Evolutionary conservation across 1,140 invertebrate genomes (phyloP).

Genomic region (Drosophila kepulauana): DNA sequence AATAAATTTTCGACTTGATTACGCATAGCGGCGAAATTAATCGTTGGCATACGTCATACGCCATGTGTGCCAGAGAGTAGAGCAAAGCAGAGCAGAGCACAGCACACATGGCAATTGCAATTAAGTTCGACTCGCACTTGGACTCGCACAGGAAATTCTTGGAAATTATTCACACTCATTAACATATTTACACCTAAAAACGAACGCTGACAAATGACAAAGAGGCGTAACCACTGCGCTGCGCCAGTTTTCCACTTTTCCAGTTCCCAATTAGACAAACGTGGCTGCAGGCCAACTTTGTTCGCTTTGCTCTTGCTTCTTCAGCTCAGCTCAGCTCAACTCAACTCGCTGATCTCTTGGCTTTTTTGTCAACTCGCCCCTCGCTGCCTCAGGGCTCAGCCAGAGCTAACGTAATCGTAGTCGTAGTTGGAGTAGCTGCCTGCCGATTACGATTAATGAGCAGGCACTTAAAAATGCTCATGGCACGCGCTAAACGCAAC

Average conservation of each 20-base stretch:
- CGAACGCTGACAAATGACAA: conserved; percentile 75
- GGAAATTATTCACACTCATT: conserved; percentile 81
- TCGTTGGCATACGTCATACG: conserved; percentile 75
- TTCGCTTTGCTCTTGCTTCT: background rate
- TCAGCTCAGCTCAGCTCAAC: background rate
- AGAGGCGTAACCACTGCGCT: conserved; percentile 58
- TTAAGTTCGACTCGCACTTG: conserved; percentile 60
- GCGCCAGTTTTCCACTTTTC: conserved; percentile 60
- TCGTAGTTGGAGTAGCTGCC: conserved; percentile 13
- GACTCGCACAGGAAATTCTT: conserved; percentile 55
- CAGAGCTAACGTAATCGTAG: conserved; percentile 10
- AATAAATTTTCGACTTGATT: conserved; percentile 82
- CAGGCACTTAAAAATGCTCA: conserved; percentile 68
- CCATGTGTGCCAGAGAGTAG: conserved; percentile 30
- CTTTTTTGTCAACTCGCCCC: conserved; percentile 54
- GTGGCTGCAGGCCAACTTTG: background rate
- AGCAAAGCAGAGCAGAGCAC: too few relatives aligned
- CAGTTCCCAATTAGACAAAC: conserved; percentile 80
- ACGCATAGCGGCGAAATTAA: conserved; percentile 79
- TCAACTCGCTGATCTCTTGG: conserved; percentile 4
- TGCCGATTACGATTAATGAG: conserved; percentile 80
- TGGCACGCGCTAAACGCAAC: conserved; percentile 75
- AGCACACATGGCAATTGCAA: conserved; percentile 61
- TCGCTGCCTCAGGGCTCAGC: conserved; percentile 12
- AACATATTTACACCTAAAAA: conserved; percentile 83